Evolutionary conservation across 2,888 invertebrate species (phyloP).

Genomic region (Acholoe squamosa): DNA sequence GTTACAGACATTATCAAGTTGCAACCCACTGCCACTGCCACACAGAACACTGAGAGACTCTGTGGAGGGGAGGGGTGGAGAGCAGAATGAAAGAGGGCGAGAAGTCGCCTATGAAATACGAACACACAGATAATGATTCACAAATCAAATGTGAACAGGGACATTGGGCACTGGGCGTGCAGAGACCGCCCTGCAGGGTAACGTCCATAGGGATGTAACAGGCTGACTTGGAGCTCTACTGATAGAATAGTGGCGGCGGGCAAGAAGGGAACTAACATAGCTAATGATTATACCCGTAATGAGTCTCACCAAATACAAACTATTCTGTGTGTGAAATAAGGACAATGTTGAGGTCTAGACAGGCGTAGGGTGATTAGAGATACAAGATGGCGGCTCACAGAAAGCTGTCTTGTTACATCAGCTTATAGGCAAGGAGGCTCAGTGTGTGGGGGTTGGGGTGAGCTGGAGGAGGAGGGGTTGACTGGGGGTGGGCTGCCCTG

Average conservation of each 20-base stretch:
- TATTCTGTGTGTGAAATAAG: too few relatives aligned
- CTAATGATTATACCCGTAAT: too few relatives aligned
- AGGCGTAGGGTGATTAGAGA: not conserved
- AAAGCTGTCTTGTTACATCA: too few relatives aligned
- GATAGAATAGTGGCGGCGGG: not conserved
- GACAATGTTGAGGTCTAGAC: too few relatives aligned
- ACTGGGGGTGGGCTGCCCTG: not conserved
- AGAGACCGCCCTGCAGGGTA: not conserved
- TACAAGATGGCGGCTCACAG: not conserved
- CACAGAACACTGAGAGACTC: too few relatives aligned
- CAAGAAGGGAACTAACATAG: not conserved
- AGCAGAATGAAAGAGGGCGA: not conserved
- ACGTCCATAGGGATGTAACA: not conserved
- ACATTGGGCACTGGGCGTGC: not conserved
- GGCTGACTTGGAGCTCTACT: not conserved
- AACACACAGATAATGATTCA: slow-evolving; percentile 44
- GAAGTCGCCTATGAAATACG: not conserved
- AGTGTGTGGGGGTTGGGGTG: not conserved
- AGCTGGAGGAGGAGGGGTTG: not conserved
- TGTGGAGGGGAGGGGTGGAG: not conserved
- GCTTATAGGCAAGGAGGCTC: not conserved
- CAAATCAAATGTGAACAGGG: slow-evolving; percentile 22
- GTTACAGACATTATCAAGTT: too few relatives aligned
- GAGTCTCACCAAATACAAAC: too few relatives aligned
- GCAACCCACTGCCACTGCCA: too few relatives aligned